Base-by-base conservation (phyloP, 1,140 invertebrate genomes). In the Bacillus rossius region DNA sequence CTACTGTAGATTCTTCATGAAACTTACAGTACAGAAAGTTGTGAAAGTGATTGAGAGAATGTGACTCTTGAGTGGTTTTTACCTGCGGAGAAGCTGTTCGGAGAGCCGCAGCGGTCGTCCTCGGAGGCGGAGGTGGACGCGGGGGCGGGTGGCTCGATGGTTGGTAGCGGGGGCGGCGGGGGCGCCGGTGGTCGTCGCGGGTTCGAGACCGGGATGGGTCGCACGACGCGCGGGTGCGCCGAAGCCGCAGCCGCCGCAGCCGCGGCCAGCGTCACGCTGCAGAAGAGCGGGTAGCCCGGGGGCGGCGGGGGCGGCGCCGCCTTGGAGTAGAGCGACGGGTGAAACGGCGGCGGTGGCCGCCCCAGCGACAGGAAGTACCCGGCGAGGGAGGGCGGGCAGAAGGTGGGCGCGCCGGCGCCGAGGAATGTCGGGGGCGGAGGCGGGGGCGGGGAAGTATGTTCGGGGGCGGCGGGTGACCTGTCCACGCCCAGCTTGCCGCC, bases 291-390 rank as follows among this genome's bases (percentile, higher is more conserved):
- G 40, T 54, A 41, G 13, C 52, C 52, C 8, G 34, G 10, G 1
- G 40, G 34, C 16, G 25, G 10, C 17, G 23, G 23, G 34, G 10
- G 1, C 22, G 34, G 37, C 19, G 10, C 17, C 34, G 23, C 10
- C 29, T 34, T 34, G 29, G 5, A 4, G 29, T 34, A 34, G 29
- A 34, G 52, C 13, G 34, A 20, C 2, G 23, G 29, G 34, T 41
- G 37, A 4, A 34, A 20, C 10, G 22, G 52, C 0, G 34, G 16
- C 8, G 22, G 34, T 10, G 52, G 37, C 7, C 37, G 52, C n/a
- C 52, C 52, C 34, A 54, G n/a, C 16, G 52, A 54, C 23, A 54
- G 41, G 16, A 54, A 19, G 37, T 54, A 54, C 16, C 52, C 41
- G 52, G 43, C 17, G 17, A 45, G 43, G 4, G 17, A 20, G 8